Evolutionary conservation across 2,113 vertebrate species (phyloP).

Genomic region (Myrmophylax atrothorax): DNA sequence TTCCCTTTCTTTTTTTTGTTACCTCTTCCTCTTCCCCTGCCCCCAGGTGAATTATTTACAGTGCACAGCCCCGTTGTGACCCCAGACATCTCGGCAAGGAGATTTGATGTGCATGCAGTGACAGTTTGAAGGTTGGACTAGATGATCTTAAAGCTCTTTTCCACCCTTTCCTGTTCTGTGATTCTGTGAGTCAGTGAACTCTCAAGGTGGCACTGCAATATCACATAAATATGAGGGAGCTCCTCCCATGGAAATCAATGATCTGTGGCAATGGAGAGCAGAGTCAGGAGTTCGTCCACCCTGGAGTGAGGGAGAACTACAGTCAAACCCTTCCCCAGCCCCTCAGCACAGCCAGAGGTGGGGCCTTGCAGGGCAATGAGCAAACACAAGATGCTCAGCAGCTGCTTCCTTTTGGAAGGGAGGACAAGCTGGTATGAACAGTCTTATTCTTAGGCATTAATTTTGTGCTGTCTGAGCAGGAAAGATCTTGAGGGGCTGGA

Average conservation of each 20-base stretch:
- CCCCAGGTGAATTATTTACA: background rate
- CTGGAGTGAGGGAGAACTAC: background rate
- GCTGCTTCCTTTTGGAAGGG: background rate
- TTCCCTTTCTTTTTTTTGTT: background rate
- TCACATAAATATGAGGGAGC: background rate
- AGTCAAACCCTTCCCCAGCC: background rate
- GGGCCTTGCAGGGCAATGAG: background rate
- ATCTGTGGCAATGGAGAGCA: background rate
- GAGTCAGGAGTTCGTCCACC: background rate
- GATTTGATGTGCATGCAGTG: background rate
- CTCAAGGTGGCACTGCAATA: constrained; percentile 22
- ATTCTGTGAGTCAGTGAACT: background rate
- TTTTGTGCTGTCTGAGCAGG: background rate
- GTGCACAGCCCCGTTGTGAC: background rate
- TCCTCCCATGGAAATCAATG: background rate
- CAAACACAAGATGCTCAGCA: background rate
- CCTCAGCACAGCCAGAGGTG: background rate
- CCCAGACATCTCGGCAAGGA: background rate
- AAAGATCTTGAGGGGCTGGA: no score
- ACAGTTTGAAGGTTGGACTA: background rate
- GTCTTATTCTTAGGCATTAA: background rate
- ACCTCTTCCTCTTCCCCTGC: no score
- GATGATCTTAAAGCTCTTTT: background rate
- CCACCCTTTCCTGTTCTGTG: background rate
- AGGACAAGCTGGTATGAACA: background rate